phyloP scores from a whole-genome alignment of 1,140 invertebrate genomes.

The Reticulitermes speratus region DNA sequence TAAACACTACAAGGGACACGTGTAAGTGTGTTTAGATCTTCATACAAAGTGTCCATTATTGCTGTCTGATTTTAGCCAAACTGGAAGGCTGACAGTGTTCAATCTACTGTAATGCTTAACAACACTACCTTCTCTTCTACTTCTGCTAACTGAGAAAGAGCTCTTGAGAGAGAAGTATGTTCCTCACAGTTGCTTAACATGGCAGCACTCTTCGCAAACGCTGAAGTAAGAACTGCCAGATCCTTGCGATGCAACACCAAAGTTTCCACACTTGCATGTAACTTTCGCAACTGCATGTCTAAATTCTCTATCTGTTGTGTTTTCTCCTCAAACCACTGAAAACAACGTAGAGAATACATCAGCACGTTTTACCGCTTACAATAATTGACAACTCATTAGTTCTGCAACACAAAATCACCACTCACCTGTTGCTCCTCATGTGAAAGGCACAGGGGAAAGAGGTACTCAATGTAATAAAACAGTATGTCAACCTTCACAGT shows the following conservation, averaged over 20 bases:
- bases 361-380: background rate
- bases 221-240: slow-evolving; percentile 73
- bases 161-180: slow-evolving; percentile 88
- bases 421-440: slow-evolving; percentile 32
- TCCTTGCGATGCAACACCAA: slow-evolving; percentile 86
- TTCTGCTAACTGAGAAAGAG: slow-evolving; percentile 90
- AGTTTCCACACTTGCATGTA: slow-evolving; percentile 85
- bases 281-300: slow-evolving; percentile 83
- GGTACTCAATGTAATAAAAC: slow-evolving; percentile 18
- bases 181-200: slow-evolving; percentile 94
- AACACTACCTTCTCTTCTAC: slow-evolving; percentile 74
- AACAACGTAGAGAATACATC: slow-evolving; percentile 34
- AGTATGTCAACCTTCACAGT: background rate
- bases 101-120: background rate
- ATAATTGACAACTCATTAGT: slow-evolving; percentile 10
- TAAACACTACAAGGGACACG: too few relatives aligned
- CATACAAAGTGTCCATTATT: too few relatives aligned
- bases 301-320: slow-evolving; percentile 88
- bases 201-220: slow-evolving; percentile 84
- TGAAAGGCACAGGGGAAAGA: slow-evolving; percentile 26
- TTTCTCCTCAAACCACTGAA: slow-evolving; percentile 98
- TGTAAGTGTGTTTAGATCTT: too few relatives aligned
- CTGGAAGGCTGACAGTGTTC: too few relatives aligned
- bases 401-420: background rate
- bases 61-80: too few relatives aligned